Evolutionary conservation across 2,113 vertebrate genomes (phyloP).

Genomic region (Myotis brandtii): DNA sequence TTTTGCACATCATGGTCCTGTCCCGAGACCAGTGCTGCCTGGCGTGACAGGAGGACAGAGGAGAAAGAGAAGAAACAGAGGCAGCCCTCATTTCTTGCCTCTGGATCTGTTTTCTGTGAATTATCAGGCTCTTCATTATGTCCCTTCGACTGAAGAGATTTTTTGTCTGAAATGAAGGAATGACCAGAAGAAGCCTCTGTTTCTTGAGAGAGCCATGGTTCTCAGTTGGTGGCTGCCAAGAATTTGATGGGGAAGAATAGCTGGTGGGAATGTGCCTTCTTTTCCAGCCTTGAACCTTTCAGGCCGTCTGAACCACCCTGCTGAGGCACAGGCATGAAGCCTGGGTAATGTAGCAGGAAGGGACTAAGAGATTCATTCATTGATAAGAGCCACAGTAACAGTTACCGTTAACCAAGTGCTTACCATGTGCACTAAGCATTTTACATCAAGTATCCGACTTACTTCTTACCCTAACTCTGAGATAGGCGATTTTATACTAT

Average conservation of each 20-base stretch:
- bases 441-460: neutral
- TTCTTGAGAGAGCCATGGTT: conserved; percentile 71
- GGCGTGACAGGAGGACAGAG: neutral
- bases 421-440: neutral
- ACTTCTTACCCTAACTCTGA: conserved; percentile 21
- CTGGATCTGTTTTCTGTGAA: conserved; percentile 56
- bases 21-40: neutral
- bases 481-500: neutral
- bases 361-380: neutral
- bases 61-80: conserved; percentile 68
- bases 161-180: conserved; percentile 68
- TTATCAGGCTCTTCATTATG: conserved; percentile 56
- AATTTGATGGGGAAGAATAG: conserved; percentile 60
- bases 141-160: conserved; percentile 48
- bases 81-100: conserved; percentile 64
- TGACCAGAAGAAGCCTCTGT: conserved; percentile 49
- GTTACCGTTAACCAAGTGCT: neutral
- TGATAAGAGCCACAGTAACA: neutral
- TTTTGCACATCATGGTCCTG: conserved; percentile 27
- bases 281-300: neutral
- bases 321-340: neutral
- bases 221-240: conserved; percentile 67
- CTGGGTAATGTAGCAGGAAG: neutral
- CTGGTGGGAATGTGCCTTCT: neutral
- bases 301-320: neutral